Evolutionary conservation across 2,797 vertebrate genomes (phyloP), one percentile per base, ranked within the genome.

Genomic region (Corythornis leucogaster): DNA sequence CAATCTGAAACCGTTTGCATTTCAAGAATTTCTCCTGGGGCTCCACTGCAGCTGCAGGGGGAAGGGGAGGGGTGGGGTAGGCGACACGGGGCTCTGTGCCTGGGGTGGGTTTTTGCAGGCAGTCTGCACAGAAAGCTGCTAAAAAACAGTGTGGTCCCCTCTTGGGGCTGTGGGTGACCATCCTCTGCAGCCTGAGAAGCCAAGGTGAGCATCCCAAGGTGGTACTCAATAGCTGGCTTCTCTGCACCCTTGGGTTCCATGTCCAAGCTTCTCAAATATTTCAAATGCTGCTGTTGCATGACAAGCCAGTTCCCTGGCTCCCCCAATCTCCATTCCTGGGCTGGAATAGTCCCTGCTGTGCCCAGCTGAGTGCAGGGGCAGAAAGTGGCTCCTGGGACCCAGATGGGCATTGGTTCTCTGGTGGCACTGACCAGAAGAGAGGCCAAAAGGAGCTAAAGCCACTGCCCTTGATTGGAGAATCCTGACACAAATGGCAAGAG

Each of bases 401-500:
- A 0, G 48, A 57, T 7, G 7, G 84, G 55, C 55, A 19, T 0
- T 0, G 28, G 16, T 8, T 62, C 30, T 0, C 0, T 1, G 58
- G 63, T 33, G 54, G 50, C 78, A 73, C 55, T 0, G 5, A 48
- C 73, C 30, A 2, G 58, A 3, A 1, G 57, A 18, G 50, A 54
- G 73, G 30, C 71, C 45, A 67, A 1, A 0, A 85, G 85, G 35
- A 87, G 64, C 85, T 77, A 63, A 71, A 91, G 75, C 54, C 42
- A 53, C 67, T 31, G 1, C 18, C 85, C 85, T 90, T 26, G 84
- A 69, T 87, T 90, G 86, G 82, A 85, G 83, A 89, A 85, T 70
- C 73, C 68, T 92, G 91, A 87, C 89, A 89, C 33, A 95, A 93
- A 94, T 77, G 93, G 94, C 93, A 80, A 43, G 63, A 90, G 95